Base-by-base conservation (phyloP, 2,797 vertebrate genomes). In the Mormyrops boulengeri region DNA sequence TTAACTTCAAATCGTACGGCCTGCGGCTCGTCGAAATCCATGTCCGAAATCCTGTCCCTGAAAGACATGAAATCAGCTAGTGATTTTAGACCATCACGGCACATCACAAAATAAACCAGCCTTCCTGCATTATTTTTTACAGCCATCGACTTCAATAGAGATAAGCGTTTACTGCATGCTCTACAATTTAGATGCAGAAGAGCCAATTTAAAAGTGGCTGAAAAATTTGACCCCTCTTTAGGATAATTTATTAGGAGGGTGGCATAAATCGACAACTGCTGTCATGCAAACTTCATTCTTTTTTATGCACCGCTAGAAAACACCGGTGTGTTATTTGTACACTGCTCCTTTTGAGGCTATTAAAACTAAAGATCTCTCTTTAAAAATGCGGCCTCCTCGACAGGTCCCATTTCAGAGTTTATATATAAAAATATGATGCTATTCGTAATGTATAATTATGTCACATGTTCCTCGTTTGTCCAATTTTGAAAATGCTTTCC, bases 1-100 rank as follows among this genome's bases (percentile, higher is more conserved):
- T n/a, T 44, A 44, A 44, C 38, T 80, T n/a, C 41, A 80, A 80
- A 47, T 41, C 17, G 77, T 19, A 44, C 5, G 73, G 34, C 34
- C 14, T n/a, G 19, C 73, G 7, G 38, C n/a, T n/a, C n/a, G n/a
- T n/a, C n/a, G n/a, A n/a, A n/a, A 19, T 44, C 73, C 14, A 44
- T 80, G 34, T 80, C 38, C 73, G 77, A 47, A 80, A 47, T 44
- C 19, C 5, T 80, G 73, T 0, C 92, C 94, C 96, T 96, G 91
- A 62, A 53, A 90, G 90, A 94, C 93, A 94, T 90, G 94, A n/a
- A 93, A 94, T n/a, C 7, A 22, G 52, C 52, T 38, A 19, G 7
- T 41, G 87, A 14, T 80, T 82, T 30, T 3, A 41, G 69, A 88
- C 22, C 62, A 41, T 85, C 30, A 6, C 57, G 50, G 26, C 49